Conservation (phyloP, 92 coral and sea anemone species). For the Chrysogorgia sp. region DNA sequence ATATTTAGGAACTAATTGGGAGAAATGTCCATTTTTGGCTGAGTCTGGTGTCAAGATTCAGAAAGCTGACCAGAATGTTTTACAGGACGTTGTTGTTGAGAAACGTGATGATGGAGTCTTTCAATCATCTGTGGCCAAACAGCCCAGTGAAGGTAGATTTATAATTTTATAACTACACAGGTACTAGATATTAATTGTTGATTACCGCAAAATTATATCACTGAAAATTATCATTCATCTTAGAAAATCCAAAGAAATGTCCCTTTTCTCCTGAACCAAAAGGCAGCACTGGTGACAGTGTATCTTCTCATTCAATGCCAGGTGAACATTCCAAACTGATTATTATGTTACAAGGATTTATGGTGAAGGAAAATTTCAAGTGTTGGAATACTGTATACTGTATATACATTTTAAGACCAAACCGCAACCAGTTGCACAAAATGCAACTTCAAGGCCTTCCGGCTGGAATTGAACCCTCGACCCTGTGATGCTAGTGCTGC, state of each 20-base stretch:
- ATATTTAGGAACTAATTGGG: not conserved
- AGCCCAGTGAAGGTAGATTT: not conserved
- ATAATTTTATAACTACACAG: not conserved
- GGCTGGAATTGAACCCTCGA: too few species aligned
- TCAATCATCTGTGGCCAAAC: conserved; percentile 2
- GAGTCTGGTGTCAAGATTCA: conserved; percentile 44
- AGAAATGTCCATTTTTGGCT: conserved; percentile 40
- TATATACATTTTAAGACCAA: not conserved
- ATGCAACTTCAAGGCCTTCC: too few species aligned
- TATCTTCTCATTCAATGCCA: conserved; percentile 5
- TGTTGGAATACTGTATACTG: not conserved
- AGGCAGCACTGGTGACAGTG: not conserved
- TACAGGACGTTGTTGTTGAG: conserved; percentile 38
- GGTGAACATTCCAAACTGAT: not conserved
- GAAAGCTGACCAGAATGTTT: conserved; percentile 21
- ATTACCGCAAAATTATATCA: not conserved
- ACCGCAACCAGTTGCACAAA: too few species aligned
- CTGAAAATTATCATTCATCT: not conserved
- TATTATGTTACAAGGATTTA: not conserved
- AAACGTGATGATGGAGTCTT: conserved; percentile 33
- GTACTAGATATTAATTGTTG: not conserved
- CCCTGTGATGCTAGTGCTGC: too few species aligned
- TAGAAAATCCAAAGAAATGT: conserved; percentile 31
- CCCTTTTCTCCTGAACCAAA: conserved; percentile 13
- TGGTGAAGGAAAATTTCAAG: not conserved